Conservation (phyloP, 2,888 invertebrate species). For the Tuberolachnus salignus region DNA sequence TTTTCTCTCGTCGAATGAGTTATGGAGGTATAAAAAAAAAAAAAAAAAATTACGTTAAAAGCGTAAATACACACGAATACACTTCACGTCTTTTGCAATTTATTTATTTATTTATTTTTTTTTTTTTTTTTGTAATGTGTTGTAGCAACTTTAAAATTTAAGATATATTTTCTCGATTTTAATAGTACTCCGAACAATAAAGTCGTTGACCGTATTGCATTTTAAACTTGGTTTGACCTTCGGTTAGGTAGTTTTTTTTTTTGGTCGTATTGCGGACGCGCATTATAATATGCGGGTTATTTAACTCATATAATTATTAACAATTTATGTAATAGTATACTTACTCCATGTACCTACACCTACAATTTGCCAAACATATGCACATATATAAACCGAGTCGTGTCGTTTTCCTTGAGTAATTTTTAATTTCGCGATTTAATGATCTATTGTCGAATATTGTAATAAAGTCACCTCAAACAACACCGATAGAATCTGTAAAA, state of each 20-base stretch:
- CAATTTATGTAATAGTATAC: too few species aligned
- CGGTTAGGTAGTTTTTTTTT: not conserved
- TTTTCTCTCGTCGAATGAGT: too few species aligned
- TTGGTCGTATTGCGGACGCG: not conserved
- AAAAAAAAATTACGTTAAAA: too few species aligned
- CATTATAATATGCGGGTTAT: conserved; percentile 8
- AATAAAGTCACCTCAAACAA: too few species aligned
- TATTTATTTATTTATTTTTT: too few species aligned
- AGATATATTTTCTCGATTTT: conserved; percentile 27
- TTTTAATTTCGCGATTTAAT: not conserved
- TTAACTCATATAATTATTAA: not conserved
- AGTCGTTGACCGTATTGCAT: conserved; percentile 44
- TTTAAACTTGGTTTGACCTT: conserved; percentile 46
- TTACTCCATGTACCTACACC: too few species aligned
- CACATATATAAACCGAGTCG: not conserved
- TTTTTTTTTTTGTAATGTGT: not conserved
- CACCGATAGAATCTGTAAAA: too few species aligned
- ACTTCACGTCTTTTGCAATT: too few species aligned
- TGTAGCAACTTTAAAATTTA: not conserved
- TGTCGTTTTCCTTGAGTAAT: conserved; percentile 10
- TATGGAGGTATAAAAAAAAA: too few species aligned
- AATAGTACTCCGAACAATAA: conserved; percentile 32
- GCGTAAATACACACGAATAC: too few species aligned
- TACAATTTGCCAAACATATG: not conserved
- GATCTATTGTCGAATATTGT: too few species aligned